These are phyloP conservation scores for Mythimna impura DNA, from an alignment of 2,888 invertebrate genomes.

Conservation along the genomic window DNA sequence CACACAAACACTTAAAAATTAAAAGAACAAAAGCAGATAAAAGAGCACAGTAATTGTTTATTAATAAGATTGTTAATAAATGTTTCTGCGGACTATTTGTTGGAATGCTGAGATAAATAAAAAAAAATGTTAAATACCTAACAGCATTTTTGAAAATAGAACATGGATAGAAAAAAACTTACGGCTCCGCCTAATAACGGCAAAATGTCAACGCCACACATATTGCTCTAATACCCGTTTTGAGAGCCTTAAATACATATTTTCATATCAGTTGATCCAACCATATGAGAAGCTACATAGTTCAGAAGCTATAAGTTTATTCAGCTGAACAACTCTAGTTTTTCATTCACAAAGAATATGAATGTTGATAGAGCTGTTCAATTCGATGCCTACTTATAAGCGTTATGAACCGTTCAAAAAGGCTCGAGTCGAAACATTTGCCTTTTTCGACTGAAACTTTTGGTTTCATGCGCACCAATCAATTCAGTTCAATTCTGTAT, in stretches of 20 bases:
- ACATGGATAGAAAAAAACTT: constrained; percentile 23
- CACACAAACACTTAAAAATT: too few species aligned
- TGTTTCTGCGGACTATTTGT: too few species aligned
- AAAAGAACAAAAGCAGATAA: too few species aligned
- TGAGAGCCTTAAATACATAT: constrained; percentile 49
- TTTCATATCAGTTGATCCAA: constrained; percentile 44
- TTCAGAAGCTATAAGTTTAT: neutral
- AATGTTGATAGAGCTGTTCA: constrained; percentile 22
- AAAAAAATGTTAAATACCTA: too few species aligned
- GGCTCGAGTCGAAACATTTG: neutral
- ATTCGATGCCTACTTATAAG: constrained; percentile 3
- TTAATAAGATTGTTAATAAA: too few species aligned
- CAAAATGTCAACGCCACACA: constrained; percentile 29
- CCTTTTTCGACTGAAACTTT: neutral
- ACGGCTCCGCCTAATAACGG: constrained; percentile 9
- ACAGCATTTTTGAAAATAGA: constrained; percentile 16
- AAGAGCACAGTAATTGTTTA: too few species aligned
- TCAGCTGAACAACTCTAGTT: constrained; percentile 28
- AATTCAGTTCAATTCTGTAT: neutral
- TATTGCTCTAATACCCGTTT: constrained; percentile 56
- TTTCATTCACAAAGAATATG: constrained; percentile 25
- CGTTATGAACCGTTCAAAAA: neutral
- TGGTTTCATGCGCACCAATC: constrained; percentile 8
- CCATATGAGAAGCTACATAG: constrained; percentile 35
- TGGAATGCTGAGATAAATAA: too few species aligned